Evolutionary conservation across 2,888 invertebrate genomes (phyloP), one percentile per base, ranked within the genome.

Genomic region (Anaspis maculata): DNA sequence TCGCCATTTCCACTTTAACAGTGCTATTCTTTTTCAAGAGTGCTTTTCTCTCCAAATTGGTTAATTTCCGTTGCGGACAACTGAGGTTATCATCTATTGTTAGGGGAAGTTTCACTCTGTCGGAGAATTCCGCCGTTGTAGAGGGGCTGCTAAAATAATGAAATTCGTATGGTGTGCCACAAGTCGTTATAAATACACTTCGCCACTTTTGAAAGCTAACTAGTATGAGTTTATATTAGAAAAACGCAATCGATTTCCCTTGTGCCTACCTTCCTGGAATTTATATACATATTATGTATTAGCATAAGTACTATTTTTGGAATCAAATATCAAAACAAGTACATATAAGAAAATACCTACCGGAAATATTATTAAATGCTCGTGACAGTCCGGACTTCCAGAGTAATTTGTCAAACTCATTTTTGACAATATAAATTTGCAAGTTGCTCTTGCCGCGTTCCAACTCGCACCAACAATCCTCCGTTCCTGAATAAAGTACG

Each of bases 1-100:
- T 19, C 22, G 31, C 31, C 30, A 31, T 42, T 40, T 43, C 43
- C 34, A 30, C 28, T 32, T 32, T 31, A 39, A 32, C 28, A 25
- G 28, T 28, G 28, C n/a, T 40, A 32, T 23, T 27, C 40, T 40
- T 35, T 35, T 40, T 27, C 32, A 39, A 45, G 41, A 42, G 39
- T 44, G 42, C 42, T 46, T 42, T 41, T 42, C 41, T 33, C 42
- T 39, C 39, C 37, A 45, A 48, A 48, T 48, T 46, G 48, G 41
- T 42, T 50, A 48, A 50, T 50, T 50, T 50, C 50, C 50, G 49
- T 40, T 46, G 42, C 42, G 44, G 45, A 45, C 45, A 39, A 45
- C 39, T 40, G 34, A 42, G 29, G 41, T 45, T 43, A 48, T 40
- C 41, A 40, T 44, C 46, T 39, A 50, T 48, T 45, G 44, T 45